Evolutionary conservation across 2,888 invertebrate genomes (phyloP), one percentile per base, ranked within the genome.

Genomic region (Celastrina argiolus): DNA sequence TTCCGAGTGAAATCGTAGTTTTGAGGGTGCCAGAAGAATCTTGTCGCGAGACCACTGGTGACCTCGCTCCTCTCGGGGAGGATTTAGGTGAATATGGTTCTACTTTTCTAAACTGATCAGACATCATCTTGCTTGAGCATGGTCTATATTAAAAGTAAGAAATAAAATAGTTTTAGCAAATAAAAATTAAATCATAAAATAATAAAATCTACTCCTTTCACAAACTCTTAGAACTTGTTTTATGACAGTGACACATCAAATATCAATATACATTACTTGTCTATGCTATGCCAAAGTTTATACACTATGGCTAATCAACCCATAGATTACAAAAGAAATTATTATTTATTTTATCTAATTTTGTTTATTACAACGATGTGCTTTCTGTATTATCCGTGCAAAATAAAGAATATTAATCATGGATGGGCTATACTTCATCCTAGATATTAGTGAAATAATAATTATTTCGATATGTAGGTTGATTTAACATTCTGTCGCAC

Each of bases 21-120:
- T 98, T 98, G 75, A 99, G 93, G 72, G 98, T 99, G 80, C 98
- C 99, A 75, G 98, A 98, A 70, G 98, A 98, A 92, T 99, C 98
- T 89, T 98, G 98, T 74, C 98, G 94, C 75, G 97, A 97, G 81
- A 98, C 98, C 79, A 98, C 97, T 79, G 98, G 98, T 81, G 98
- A 98, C 84, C 98, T 94, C 77, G 96, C 97, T 82, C 98, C 98
- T 91, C 96, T 93, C 77, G 97, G 98, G 78, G 98, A 98, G 78
- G 97, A 96, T 92, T 98, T 97, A 73, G 98, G 98, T 78, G 98
- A 98, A 93, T 97, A 97, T 88, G 96, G 96, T 92, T 97, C 97
- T 89, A 96, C 96, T 94, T 96, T 96, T 85, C 96, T 95, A 93
- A 96, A 96, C 93, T 96, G 96, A 94, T 96, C 96, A 93, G 95